phyloP scores from a whole-genome alignment of 2,888 invertebrate species.

The Torymus texanus region DNA sequence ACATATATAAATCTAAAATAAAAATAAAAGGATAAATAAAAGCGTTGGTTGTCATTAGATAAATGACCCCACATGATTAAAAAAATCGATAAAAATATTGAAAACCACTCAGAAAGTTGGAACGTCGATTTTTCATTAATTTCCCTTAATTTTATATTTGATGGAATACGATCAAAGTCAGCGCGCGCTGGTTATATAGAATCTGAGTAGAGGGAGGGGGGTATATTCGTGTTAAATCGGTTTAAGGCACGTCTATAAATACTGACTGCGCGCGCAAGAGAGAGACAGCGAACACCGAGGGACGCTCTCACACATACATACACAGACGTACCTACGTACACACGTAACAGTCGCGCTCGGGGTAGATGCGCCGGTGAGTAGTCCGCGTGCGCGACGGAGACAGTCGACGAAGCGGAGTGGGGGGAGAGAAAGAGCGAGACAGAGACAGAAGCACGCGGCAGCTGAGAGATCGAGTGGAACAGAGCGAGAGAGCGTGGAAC shows the following conservation, averaged over 20 bases:
- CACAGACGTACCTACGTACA: not conserved
- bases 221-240: constrained; percentile 72
- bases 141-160: constrained; percentile 15
- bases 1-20: too few species aligned
- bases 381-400: not conserved
- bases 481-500: too few species aligned
- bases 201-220: not conserved
- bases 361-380: not conserved
- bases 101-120: too few species aligned
- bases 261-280: constrained; percentile 61
- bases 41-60: too few species aligned
- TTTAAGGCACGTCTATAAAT: constrained; percentile 75
- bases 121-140: constrained; percentile 14
- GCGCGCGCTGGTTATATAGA: constrained; percentile 11
- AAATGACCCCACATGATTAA: too few species aligned
- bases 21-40: too few species aligned
- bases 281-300: constrained; percentile 45
- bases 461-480: constrained; percentile 41
- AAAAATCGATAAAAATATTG: too few species aligned
- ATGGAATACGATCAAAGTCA: constrained; percentile 36
- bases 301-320: constrained; percentile 39
- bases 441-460: constrained; percentile 39
- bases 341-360: not conserved
- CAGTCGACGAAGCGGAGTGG: constrained; percentile 25
- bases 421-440: constrained; percentile 12